These are phyloP conservation scores for Hemibagrus wyckioides DNA, from an alignment of 2,113 vertebrate species.

Conservation along the genomic window DNA sequence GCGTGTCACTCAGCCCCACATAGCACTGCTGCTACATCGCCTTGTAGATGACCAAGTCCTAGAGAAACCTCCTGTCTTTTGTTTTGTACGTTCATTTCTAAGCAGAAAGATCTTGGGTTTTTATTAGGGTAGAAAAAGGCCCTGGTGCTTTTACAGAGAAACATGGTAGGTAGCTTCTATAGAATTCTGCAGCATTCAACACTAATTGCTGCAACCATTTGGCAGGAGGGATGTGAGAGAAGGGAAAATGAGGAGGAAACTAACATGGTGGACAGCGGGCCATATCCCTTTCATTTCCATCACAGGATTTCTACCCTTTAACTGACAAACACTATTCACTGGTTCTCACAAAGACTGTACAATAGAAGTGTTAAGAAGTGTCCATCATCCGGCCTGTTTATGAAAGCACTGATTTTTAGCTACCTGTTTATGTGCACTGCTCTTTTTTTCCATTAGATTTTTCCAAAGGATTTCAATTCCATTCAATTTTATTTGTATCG, in stretches of 20 bases:
- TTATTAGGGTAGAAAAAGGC: constrained; percentile 54
- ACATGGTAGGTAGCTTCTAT: constrained; percentile 55
- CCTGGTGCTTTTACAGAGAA: constrained; percentile 60
- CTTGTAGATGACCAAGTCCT: constrained; percentile 48
- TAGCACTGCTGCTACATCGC: constrained; percentile 48
- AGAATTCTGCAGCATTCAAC: constrained; percentile 59
- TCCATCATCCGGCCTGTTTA: neutral
- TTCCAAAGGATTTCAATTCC: constrained; percentile 18
- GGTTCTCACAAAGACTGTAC: neutral
- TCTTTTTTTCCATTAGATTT: constrained; percentile 27
- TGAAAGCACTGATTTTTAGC: neutral
- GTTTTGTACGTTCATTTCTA: constrained; percentile 45
- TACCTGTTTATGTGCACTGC: neutral
- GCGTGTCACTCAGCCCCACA: constrained; percentile 70
- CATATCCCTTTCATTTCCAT: constrained; percentile 42
- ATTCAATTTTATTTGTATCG: too few relatives aligned
- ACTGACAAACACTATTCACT: neutral
- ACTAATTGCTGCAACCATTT: constrained; percentile 54
- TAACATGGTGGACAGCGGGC: constrained; percentile 46
- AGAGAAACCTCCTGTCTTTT: constrained; percentile 47
- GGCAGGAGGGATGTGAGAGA: constrained; percentile 41
- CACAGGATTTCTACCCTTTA: constrained; percentile 8
- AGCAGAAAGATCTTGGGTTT: constrained; percentile 48
- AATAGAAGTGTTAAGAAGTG: neutral
- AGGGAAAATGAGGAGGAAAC: constrained; percentile 42